Conservation (phyloP, 2,113 vertebrate species). For the Myxocyprinus asiaticus region DNA sequence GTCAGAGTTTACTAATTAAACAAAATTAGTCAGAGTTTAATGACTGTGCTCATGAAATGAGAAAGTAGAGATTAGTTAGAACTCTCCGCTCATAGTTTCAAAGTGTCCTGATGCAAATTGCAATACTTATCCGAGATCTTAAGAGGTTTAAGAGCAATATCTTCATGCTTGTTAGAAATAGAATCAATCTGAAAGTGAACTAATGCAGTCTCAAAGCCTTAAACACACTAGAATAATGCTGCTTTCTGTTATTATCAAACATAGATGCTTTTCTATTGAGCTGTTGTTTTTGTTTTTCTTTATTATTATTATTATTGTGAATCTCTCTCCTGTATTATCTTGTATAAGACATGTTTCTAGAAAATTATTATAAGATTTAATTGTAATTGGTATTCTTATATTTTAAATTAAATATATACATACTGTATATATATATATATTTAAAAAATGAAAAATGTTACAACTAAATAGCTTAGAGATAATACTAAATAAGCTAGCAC, state of each 20-base stretch:
- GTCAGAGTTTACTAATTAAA: slow-evolving; percentile 25
- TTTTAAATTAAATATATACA: background rate
- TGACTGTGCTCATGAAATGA: slow-evolving; percentile 69
- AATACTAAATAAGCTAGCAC: background rate
- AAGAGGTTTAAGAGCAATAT: slow-evolving; percentile 79
- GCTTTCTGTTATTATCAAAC: slow-evolving; percentile 61
- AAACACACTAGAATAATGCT: slow-evolving; percentile 52
- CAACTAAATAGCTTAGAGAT: background rate
- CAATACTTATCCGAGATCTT: slow-evolving; percentile 75
- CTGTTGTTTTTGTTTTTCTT: background rate
- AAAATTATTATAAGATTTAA: background rate
- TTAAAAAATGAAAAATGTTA: background rate
- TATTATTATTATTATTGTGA: background rate
- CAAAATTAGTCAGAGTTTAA: slow-evolving; percentile 14
- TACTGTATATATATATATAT: no score
- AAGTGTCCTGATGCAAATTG: slow-evolving; percentile 75
- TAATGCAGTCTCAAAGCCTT: slow-evolving; percentile 2
- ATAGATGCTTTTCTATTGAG: background rate
- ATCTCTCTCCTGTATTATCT: background rate
- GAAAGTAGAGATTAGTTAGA: slow-evolving; percentile 73
- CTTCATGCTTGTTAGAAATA: slow-evolving; percentile 78
- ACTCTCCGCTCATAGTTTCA: slow-evolving; percentile 67
- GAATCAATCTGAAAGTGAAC: slow-evolving; percentile 71
- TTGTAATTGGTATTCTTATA: no score
- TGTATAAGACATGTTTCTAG: background rate